Conservation (phyloP, 2,113 vertebrate genomes). For the Hemichromis elongatus region DNA sequence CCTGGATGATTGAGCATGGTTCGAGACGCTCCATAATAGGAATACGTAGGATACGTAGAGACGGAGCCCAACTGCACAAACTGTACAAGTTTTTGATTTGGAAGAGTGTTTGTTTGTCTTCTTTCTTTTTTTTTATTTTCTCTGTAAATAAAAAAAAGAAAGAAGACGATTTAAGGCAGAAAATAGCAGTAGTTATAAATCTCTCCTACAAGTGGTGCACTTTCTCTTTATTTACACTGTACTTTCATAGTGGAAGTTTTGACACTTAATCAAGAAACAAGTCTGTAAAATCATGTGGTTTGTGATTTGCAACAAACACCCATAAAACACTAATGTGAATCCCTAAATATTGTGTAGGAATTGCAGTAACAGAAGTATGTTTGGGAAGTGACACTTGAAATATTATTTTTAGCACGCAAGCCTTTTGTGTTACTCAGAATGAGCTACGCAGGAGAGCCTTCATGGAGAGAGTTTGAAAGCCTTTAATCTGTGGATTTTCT, state of each 20-base stretch:
- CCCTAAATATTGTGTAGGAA: neutral
- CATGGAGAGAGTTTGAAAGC: neutral
- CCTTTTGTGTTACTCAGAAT: neutral
- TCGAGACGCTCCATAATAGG: neutral
- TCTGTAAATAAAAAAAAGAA: neutral
- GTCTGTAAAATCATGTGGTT: neutral
- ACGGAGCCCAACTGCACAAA: neutral
- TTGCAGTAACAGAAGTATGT: neutral
- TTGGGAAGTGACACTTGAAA: neutral
- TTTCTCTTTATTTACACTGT: slow-evolving; percentile 25
- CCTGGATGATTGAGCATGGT: neutral
- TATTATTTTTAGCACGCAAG: neutral
- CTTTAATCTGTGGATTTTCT: slow-evolving; percentile 23
- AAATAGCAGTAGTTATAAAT: slow-evolving; percentile 22
- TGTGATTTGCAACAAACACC: neutral
- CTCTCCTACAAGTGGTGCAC: slow-evolving; percentile 40
- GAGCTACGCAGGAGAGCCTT: neutral
- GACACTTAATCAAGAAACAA: neutral
- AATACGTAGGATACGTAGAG: neutral
- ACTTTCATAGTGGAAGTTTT: neutral
- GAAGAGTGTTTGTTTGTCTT: neutral
- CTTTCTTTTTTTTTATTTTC: too few relatives aligned
- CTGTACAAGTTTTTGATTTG: neutral
- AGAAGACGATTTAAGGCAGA: neutral
- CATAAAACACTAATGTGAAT: neutral